These are phyloP conservation scores for Ochropleura plecta DNA, from an alignment of 2,888 invertebrate species.

Conservation along the genomic window DNA sequence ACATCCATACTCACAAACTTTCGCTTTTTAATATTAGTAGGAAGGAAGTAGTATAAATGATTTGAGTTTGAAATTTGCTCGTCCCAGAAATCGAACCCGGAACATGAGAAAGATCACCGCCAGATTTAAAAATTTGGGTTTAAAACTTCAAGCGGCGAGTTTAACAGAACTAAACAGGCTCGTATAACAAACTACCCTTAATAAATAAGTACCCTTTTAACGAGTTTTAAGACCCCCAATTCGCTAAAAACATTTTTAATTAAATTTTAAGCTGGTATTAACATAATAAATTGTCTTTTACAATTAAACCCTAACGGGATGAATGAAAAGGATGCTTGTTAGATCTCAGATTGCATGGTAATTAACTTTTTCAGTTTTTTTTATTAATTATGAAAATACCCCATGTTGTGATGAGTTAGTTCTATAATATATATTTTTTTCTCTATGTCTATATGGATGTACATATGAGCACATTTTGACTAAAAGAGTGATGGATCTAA, in stretches of 20 bases:
- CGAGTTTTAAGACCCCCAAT: conserved; percentile 21
- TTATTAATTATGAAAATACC: not conserved
- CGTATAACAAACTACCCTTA: conserved; percentile 25
- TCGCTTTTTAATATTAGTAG: no score
- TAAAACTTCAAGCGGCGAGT: not conserved
- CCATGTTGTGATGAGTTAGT: not conserved
- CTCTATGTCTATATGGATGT: no score
- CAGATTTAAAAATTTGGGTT: no score
- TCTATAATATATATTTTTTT: no score
- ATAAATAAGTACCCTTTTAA: conserved; percentile 10
- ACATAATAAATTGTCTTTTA: conserved; percentile 18
- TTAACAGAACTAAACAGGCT: conserved; percentile 10
- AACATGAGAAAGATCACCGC: no score
- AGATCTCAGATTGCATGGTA: not conserved
- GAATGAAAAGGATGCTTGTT: not conserved
- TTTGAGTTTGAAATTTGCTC: no score
- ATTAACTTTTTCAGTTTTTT: not conserved
- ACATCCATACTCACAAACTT: no score
- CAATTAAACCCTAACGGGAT: conserved; percentile 1
- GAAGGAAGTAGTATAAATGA: no score
- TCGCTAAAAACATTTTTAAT: conserved; percentile 40
- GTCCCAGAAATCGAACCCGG: no score
- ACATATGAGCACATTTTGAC: no score
- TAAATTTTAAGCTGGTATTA: conserved; percentile 21
- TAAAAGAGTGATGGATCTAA: no score